Evolutionary conservation across 2,888 invertebrate genomes (phyloP), one percentile per base, ranked within the genome.

Genomic region (Periphyllus acericola): DNA sequence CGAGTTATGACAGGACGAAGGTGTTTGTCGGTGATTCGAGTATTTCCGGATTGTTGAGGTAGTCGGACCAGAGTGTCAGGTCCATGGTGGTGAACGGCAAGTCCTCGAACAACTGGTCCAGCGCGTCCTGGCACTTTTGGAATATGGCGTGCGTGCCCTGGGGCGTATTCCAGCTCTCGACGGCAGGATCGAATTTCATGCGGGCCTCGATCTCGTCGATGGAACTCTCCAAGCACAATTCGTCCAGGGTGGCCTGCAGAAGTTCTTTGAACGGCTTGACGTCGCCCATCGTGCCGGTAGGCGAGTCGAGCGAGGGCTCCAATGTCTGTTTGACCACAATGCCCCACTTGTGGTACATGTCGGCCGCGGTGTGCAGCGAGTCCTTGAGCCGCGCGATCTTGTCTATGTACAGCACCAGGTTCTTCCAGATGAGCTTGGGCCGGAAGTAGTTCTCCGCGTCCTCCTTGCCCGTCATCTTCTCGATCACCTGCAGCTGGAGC

Each of bases 91-190:
- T 17, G 4, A 83, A 17, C 9, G 82, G 82, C 68, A 83, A 25
- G 8, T 34, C 4, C 3, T 74, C 0, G 34, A 83, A 19, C 34
- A 34, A 6, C 1, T 17, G 17, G 9, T 34, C 17, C 9, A 83
- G n/a, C 1, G 1, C 0, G 0, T 9, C 0, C 9, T 72, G 72
- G 34, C 25, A 8, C 3, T 55, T n/a, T 0, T 17, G 0, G 55
- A 55, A 72, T 6, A 68, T 29, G 6, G 4, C 2, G 1, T 0
- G 5, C 21, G 25, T 1, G 4, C 19, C 40, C 0, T 5, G 4
- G 1, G 68, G 3, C 11, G 40, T 11, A 0, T 8, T 0, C n/a
- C 32, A n/a, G 17, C 6, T 29, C 0, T 81, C 68, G 19, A 32
- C 4, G 6, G 0, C 3, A 1, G 34, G 25, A 8, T 72, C n/a